Evolutionary conservation across 2,888 invertebrate species (phyloP), one percentile per base, ranked within the genome.

Genomic region (Sarcophaga variegata): DNA sequence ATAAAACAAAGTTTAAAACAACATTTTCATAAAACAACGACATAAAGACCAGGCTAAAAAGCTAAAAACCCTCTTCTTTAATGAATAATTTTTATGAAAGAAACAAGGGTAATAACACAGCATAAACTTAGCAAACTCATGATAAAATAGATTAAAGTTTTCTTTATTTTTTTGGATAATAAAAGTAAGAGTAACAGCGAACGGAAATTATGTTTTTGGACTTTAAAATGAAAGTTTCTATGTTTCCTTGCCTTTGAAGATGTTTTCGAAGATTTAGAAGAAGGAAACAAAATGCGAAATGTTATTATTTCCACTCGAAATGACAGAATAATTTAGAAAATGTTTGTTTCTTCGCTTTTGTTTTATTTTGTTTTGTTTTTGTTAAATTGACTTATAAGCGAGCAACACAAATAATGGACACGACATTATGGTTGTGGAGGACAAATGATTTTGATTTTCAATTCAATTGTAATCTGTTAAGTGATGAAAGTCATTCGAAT

Each of bases 131-230:
- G 12, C 59, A 59, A 20, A 54, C 5, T 27, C 22, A 60, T 60
- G 60, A n/a, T 37, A 60, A 72, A 72, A 72, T 59, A 37, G 60
- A 72, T 60, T 60, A 72, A 72, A 59, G 12, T 72, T 72, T 72
- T 10, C 37, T 37, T 10, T 10, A 3, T 37, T 10, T 37, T 37
- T 37, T 37, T 10, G 37, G 37, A 10, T 37, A 37, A 37, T 37
- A 37, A 37, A 37, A 37, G 37, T 37, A 59, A 72, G 49, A 60
- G 59, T 37, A 72, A 60, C 60, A 60, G 60, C 27, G 11, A 67
- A 64, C 60, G 72, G 66, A 74, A 81, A 81, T 81, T 67, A 60
- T 67, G 27, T 37, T 37, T 67, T 74, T 81, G 47, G 74, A 60
- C 72, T 47, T 81, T 60, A 66, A 66, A 74, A 59, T 66, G 10